These are phyloP conservation scores for Chironex yamaguchii DNA, from an alignment of 30 jellyfish, hydroid and myxozoan genomes.

Conservation along the genomic window DNA sequence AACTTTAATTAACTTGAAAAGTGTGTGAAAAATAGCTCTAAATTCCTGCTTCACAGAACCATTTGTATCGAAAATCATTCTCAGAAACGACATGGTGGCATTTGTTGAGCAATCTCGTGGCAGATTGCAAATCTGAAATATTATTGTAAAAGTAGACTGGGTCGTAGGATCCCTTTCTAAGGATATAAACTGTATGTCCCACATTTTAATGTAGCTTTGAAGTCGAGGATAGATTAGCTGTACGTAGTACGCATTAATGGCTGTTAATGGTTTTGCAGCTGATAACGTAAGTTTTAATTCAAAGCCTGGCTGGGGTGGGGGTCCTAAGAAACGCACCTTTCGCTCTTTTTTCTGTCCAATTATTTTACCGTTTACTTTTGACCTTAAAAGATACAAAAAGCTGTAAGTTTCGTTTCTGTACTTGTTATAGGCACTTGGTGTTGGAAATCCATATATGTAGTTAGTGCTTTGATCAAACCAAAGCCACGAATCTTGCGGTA, in stretches of 20 bases:
- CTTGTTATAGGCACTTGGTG: background rate
- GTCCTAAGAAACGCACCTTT: background rate
- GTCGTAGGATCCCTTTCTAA: background rate
- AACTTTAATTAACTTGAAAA: constrained; percentile 10
- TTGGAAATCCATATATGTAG: constrained; percentile 59
- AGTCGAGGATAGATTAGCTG: background rate
- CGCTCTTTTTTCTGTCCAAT: background rate
- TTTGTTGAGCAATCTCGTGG: constrained; percentile 29
- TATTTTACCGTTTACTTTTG: background rate
- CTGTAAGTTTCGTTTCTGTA: background rate
- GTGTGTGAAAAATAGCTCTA: constrained; percentile 2
- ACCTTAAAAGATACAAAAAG: background rate
- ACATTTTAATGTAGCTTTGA: constrained; percentile 1
- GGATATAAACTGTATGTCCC: constrained; percentile 6
- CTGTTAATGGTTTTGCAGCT: background rate
- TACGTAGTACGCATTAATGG: constrained; percentile 13
- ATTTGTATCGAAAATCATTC: constrained; percentile 11
- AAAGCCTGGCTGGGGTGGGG: constrained; percentile 27
- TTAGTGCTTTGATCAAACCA: constrained; percentile 77
- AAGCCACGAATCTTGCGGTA: constrained; percentile 78
- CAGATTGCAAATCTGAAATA: constrained; percentile 43
- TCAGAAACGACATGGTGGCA: background rate
- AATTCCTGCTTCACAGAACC: constrained; percentile 28
- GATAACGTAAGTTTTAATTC: constrained; percentile 3
- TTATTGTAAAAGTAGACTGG: constrained; percentile 7